phyloP scores from a whole-genome alignment of 2,797 vertebrate genomes.

The Acanthiza pusilla region DNA sequence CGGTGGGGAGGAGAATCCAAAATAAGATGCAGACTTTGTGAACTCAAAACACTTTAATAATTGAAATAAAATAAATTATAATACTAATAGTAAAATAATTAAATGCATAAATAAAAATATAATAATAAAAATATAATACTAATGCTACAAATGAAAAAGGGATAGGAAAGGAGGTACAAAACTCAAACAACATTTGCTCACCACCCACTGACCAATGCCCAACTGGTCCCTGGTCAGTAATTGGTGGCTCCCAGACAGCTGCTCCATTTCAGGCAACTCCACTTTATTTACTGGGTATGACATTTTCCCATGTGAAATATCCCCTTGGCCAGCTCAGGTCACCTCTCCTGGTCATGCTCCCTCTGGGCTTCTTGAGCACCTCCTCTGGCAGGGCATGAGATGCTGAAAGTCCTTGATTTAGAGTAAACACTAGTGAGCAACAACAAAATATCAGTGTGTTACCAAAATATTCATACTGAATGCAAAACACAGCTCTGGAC shows the following conservation, averaged over 20 bases:
- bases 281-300: background rate
- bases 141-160: background rate
- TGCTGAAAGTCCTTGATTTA: background rate
- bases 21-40: background rate
- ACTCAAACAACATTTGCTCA: background rate
- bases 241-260: background rate
- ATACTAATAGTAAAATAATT: background rate
- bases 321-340: background rate
- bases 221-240: too few species aligned
- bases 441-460: background rate
- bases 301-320: background rate
- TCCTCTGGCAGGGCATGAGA: background rate
- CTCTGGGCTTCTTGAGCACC: background rate
- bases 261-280: background rate
- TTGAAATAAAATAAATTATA: background rate
- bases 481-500: background rate
- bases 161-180: background rate
- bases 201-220: background rate
- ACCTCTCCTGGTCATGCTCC: background rate
- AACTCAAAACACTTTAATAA: background rate
- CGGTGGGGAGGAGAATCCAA: accelerated
- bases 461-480: background rate
- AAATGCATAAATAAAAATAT: background rate
- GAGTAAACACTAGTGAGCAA: background rate
- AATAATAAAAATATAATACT: background rate